Evolutionary conservation across 2,113 vertebrate genomes (phyloP), one percentile per base, ranked within the genome.

Genomic region (Brachyhypopomus gauderio): DNA sequence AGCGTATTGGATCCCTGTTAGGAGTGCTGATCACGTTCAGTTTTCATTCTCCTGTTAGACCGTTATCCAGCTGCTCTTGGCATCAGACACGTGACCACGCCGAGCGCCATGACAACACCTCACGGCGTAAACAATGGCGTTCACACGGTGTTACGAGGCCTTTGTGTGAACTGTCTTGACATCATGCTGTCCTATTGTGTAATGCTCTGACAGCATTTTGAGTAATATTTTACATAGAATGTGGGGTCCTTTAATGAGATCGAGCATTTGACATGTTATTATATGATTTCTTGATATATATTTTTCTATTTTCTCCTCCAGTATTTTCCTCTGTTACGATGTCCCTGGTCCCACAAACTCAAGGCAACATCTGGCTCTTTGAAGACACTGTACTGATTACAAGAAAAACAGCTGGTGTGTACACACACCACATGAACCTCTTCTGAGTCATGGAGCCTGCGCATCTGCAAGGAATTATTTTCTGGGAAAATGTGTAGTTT

Each of bases 311-410:
- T 73, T 56, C 71, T 75, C 36, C 58, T 80, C 67, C 94, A 98
- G 97, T 98, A 88, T 97, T 97, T 85, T 98, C 97, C 0, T 95
- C 95, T 0, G 93, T 98, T 84, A 98, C 95, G 0, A 86, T 98
- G 88, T 95, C 94, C 2, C 91, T 98, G 91, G 94, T 95, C 41
- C 97, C 96, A 79, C 96, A 97, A 93, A 96, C 91, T 84, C 96
- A 96, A 93, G 97, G 96, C 34, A 98, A 98, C 91, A 92, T 98
- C 87, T 98, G 96, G 97, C 91, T 98, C 23, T 98, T 96, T 89
- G 96, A 98, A 85, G 97, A 98, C 87, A 95, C 93, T 0, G 90
- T 98, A 81, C 90, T 98, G 90, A 95, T 98, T 88, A 95, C 95
- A 70, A 93, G 95, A 84, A 97, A 96, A 90, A 80, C 95, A 80